Conservation (phyloP, 2,797 vertebrate genomes). For the Alosa sapidissima region DNA sequence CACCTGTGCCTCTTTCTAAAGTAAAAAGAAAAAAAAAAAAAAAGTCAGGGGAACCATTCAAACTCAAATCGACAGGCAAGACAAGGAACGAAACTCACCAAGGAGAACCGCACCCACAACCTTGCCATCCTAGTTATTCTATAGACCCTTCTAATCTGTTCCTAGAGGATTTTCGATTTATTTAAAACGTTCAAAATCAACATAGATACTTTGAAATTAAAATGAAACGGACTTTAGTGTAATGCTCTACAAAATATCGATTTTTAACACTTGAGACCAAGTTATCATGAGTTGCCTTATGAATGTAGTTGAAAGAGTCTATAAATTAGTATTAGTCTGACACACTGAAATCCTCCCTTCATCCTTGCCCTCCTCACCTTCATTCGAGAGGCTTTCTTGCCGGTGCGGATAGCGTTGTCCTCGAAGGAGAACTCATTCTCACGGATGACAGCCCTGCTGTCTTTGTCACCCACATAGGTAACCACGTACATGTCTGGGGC, state of each 20-base stretch:
- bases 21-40: background rate
- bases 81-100: background rate
- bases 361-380: slow-evolving; percentile 75
- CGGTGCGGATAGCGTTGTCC: slow-evolving; percentile 95
- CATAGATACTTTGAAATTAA: too few relatives aligned
- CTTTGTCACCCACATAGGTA: slow-evolving; percentile 94
- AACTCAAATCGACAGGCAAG: background rate
- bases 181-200: too few relatives aligned
- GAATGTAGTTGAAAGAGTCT: background rate
- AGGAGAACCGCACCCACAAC: background rate
- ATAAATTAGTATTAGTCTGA: background rate
- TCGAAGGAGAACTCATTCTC: slow-evolving; percentile 98
- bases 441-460: slow-evolving; percentile 93
- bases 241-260: too few relatives aligned
- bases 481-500: slow-evolving; percentile 97
- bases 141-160: too few relatives aligned
- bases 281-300: too few relatives aligned
- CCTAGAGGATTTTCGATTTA: too few relatives aligned
- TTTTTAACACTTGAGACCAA: too few relatives aligned
- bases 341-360: background rate
- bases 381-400: slow-evolving; percentile 95
- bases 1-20: slow-evolving; percentile 93
- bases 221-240: too few relatives aligned
- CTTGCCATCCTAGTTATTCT: background rate
- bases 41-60: background rate